Conservation (phyloP, 35 echinoderm and acorn worm genomes). For the Acanthaster planci region DNA sequence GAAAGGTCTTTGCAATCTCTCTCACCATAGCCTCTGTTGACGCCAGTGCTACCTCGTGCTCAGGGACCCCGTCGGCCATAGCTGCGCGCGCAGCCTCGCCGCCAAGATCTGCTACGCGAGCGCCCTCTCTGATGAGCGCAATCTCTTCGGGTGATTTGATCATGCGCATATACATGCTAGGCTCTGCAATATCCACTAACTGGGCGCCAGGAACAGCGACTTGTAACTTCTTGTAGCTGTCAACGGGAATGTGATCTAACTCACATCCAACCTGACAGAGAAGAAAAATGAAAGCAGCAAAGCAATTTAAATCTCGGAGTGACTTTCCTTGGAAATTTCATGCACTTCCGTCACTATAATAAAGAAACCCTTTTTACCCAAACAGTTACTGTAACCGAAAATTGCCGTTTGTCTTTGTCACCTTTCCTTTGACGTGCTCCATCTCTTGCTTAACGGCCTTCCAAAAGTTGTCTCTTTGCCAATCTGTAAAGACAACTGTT, state of each 20-base stretch:
- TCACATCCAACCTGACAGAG: constrained; percentile 71
- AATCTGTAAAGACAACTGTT: constrained; percentile 88
- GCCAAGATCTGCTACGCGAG: constrained; percentile 79
- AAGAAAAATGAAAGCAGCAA: too few relatives aligned
- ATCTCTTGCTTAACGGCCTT: constrained; percentile 61
- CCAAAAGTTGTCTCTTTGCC: constrained; percentile 92
- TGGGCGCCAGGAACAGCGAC: constrained; percentile 58
- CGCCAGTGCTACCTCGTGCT: constrained; percentile 76
- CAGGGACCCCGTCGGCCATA: constrained; percentile 65
- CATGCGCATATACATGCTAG: constrained; percentile 81
- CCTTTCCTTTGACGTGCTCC: neutral
- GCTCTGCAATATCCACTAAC: constrained; percentile 72
- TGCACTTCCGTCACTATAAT: too few relatives aligned
- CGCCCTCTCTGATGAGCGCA: constrained; percentile 75
- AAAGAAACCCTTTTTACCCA: too few relatives aligned
- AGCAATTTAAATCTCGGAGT: too few relatives aligned
- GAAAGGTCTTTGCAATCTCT: constrained; percentile 80
- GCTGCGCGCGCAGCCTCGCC: constrained; percentile 75
- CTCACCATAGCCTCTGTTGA: constrained; percentile 69
- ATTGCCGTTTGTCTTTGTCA: neutral
- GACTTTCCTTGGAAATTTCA: too few relatives aligned
- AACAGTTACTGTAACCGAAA: too few relatives aligned
- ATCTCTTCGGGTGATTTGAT: constrained; percentile 92
- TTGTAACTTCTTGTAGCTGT: constrained; percentile 70
- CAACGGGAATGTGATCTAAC: constrained; percentile 75